These are phyloP conservation scores for Xestia sexstrigata DNA, from an alignment of 2,888 invertebrate species.

Conservation along the genomic window DNA sequence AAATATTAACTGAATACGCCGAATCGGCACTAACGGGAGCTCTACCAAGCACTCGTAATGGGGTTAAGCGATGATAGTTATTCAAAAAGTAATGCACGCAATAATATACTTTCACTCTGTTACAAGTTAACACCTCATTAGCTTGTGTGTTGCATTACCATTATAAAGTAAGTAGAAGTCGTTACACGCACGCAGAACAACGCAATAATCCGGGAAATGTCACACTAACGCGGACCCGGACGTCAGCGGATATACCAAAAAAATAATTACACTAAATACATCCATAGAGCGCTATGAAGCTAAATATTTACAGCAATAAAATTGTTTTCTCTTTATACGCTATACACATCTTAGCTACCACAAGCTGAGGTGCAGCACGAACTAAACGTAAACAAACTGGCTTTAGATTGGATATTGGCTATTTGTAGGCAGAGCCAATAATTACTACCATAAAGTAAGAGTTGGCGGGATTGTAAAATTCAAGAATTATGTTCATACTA, in stretches of 20 bases:
- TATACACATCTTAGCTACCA: conserved; percentile 49
- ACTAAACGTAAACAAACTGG: conserved; percentile 66
- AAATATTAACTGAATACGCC: conserved; percentile 13
- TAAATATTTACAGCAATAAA: conserved; percentile 72
- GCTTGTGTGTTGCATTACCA: conserved; percentile 61
- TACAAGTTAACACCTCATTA: conserved; percentile 72
- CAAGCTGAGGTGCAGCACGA: conserved; percentile 42
- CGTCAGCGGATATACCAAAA: conserved; percentile 61
- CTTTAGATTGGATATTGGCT: conserved; percentile 65
- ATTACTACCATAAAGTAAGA: conserved; percentile 56
- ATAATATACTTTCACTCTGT: conserved; percentile 63
- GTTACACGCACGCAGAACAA: conserved; percentile 63
- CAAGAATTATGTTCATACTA: conserved; percentile 61
- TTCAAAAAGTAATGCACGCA: conserved; percentile 54
- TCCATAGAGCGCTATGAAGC: conserved; percentile 51
- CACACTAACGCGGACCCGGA: conserved; percentile 59
- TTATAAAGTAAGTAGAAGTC: conserved; percentile 59
- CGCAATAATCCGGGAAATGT: conserved; percentile 68
- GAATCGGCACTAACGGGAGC: conserved; percentile 22
- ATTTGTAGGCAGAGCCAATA: conserved; percentile 57
- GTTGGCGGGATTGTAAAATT: conserved; percentile 62
- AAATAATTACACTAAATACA: conserved; percentile 50
- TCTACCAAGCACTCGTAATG: conserved; percentile 20
- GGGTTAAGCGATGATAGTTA: conserved; percentile 24
- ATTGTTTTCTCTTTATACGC: conserved; percentile 66